Base-by-base conservation (phyloP, 2,797 vertebrate species). In the Ctenopoma multispine region DNA sequence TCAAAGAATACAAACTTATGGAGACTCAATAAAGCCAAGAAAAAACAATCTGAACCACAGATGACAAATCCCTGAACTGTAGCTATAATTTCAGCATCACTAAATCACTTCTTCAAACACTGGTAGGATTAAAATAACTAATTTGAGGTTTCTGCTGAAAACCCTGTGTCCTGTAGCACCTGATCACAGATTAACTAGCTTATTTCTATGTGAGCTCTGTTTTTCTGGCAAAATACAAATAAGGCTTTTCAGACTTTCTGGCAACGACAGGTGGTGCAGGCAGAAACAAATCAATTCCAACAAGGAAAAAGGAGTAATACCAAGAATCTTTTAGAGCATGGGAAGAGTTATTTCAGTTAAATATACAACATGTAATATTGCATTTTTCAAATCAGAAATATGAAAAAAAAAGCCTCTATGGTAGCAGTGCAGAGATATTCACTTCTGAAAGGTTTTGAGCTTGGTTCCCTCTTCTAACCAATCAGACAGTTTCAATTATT, bases 261-360 rank as follows among this genome's bases (percentile, higher is more conserved):
- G 31, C 6, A 24, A n/a, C 21, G 63, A 55, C 71, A 73, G 68
- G 66, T 78, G 66, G 60, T 14, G n/a, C 62, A 62, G 57, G 9
- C 60, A 70, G 75, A 75, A 60, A 72, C 53, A 48, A 78, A 63
- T 53, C 23, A 21, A 8, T 40, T 66, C 48, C 23, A 62, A 60
- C 27, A 14, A 65, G 17, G 8, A 64, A 38, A 17, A 38, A 43
- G 10, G 12, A 63, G 13, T 21, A 17, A 40, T 7, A 36, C 20
- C 12, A 38, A n/a, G 18, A 43, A 41, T 27, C 21, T 15, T n/a
- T 2, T 7, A 9, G 4, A 23, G 50, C 8, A n/a, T 34, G 20
- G 47, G 47, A 57, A 61, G 59, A 36, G 24, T 34, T 13, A 8
- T 67, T 31, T 3, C 23, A 20, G 27, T 38, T 47, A 18, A 34